Conservation (phyloP, 2,113 vertebrate species). For the Crocuta crocuta region DNA sequence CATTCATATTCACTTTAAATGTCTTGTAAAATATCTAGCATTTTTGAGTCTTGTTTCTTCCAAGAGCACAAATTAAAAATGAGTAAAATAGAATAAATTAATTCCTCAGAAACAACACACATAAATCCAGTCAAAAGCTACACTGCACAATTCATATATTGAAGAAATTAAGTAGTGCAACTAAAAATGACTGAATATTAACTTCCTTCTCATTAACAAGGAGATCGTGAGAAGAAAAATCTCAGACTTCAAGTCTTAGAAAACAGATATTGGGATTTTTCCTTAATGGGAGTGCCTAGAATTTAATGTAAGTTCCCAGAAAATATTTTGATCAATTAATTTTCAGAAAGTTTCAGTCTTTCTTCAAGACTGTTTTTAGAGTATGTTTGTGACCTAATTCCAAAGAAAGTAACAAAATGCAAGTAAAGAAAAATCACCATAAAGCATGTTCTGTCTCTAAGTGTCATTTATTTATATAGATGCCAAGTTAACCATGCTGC, state of each 20-base stretch:
- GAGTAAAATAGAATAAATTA: constrained; percentile 8
- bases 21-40: neutral
- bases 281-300: neutral
- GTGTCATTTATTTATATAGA: neutral
- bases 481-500: neutral
- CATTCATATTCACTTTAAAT: constrained; percentile 23
- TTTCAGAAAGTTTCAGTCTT: neutral
- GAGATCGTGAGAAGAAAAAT: neutral
- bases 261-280: neutral
- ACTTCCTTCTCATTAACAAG: neutral
- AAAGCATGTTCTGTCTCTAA: neutral
- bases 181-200: constrained; percentile 21
- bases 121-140: neutral
- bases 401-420: constrained; percentile 40
- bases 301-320: neutral
- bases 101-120: neutral
- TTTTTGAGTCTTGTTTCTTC: neutral
- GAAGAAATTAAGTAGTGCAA: neutral
- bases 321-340: constrained; percentile 32
- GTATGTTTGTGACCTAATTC: constrained; percentile 18
- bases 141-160: neutral
- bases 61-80: constrained; percentile 24
- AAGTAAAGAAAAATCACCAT: constrained; percentile 28
- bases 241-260: neutral
- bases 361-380: constrained; percentile 2